Evolutionary conservation across 2,888 invertebrate species (phyloP), one percentile per base, ranked within the genome.

Genomic region (Pachliopta kotzebuea): DNA sequence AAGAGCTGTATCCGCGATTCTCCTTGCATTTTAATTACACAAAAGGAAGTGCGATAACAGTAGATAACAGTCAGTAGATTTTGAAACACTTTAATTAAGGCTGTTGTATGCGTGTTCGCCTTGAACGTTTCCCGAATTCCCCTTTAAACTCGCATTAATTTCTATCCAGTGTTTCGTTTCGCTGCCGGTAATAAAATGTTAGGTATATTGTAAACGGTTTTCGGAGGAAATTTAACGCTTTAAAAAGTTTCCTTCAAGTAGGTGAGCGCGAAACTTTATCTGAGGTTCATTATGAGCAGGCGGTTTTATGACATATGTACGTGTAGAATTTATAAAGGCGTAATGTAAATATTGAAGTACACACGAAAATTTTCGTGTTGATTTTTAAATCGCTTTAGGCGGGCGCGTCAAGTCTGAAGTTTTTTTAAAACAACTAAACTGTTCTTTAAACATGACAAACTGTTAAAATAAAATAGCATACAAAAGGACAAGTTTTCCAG

Each of bases 71-170:
- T 84, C 37, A 37, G 37, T 37, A 84, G 86, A 87, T 90, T 89
- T 86, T 83, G 86, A 78, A 85, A 84, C 85, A 84, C 83, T 88
- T 85, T 89, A 88, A 91, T 90, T 86, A 89, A 86, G 85, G 86
- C 87, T 84, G 85, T 83, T 84, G 83, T 85, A 88, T 83, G 86
- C 84, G 85, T 87, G 86, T 83, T 81, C 74, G 69, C 73, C 79
- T 81, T 71, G 78, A 82, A 75, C 81, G 81, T 81, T 81, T 83
- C 81, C 72, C 69, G 74, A 79, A 77, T 75, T 77, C 77, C 74
- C 76, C 78, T 76, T 74, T 71, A 73, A 67, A 65, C 73, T 74
- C 70, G 69, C 75, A 74, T 74, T 70, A 63, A 60, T 68, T 67
- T 68, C 58, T 66, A 63, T 61, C 52, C 62, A 55, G 63, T 55